Percentiles rank a stretch among this genome's conserved stretches.
Evolutionary conservation across 2,113 vertebrate species (phyloP).

Genomic region (Corapipo altera): DNA sequence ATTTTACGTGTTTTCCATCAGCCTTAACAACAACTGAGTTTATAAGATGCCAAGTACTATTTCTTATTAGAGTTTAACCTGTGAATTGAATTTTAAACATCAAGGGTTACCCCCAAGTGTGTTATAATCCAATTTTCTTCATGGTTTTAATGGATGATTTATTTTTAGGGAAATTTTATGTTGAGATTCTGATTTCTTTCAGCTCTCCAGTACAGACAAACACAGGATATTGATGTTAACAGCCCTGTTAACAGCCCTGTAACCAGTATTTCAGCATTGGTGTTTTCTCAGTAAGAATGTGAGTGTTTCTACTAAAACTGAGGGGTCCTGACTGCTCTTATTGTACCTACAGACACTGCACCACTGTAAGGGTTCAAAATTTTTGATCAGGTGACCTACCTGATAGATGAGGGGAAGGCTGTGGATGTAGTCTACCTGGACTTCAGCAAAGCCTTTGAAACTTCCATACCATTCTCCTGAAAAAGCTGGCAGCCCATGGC

Average conservation of each 20-base stretch:
- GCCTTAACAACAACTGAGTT: not conserved
- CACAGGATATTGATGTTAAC: not conserved
- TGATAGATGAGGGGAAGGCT: too few relatives aligned
- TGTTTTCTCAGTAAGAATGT: not conserved
- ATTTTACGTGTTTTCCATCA: not conserved
- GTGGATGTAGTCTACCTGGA: too few relatives aligned
- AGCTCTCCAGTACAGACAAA: not conserved
- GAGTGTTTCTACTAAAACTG: not conserved
- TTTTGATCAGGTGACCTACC: too few relatives aligned
- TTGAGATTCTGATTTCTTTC: not conserved
- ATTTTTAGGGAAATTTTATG: not conserved
- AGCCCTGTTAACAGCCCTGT: not conserved
- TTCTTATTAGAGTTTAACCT: not conserved
- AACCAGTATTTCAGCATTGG: not conserved
- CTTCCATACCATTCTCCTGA: too few relatives aligned
- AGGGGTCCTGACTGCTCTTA: not conserved
- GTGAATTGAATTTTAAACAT: not conserved
- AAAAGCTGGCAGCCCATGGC: too few relatives aligned
- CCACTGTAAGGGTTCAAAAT: not conserved
- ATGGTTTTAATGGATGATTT: not conserved
- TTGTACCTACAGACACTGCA: not conserved
- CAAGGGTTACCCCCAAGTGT: not conserved
- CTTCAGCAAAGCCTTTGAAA: too few relatives aligned
- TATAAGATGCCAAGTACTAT: not conserved
- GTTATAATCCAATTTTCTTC: not conserved